These are phyloP conservation scores for Ciconia maguari DNA, from an alignment of 2,113 vertebrate species.

Conservation along the genomic window DNA sequence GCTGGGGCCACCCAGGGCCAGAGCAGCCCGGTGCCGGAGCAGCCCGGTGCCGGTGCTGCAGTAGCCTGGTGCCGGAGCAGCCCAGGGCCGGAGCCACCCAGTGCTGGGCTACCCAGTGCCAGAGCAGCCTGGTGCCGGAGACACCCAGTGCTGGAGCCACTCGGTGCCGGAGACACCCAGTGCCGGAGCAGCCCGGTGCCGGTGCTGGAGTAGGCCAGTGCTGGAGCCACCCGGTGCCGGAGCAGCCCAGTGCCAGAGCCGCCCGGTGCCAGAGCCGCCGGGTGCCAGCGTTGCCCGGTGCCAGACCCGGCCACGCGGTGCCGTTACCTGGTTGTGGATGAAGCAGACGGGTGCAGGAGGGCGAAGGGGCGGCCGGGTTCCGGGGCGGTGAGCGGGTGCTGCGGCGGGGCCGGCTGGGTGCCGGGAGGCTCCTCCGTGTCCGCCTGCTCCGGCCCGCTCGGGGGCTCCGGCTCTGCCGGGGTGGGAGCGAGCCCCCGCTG, in stretches of 20 bases:
- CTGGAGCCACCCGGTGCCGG: too few species aligned
- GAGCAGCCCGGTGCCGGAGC: background rate
- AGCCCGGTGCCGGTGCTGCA: background rate
- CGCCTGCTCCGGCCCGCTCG: background rate
- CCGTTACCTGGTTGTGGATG: conserved; percentile 2
- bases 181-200: background rate
- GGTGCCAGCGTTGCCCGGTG: background rate
- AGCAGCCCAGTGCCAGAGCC: background rate
- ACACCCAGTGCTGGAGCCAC: background rate
- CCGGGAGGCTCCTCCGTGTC: background rate
- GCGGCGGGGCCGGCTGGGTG: background rate
- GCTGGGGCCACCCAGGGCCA: accelerated
- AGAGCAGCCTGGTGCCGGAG: too few species aligned
- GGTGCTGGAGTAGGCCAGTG: too few species aligned
- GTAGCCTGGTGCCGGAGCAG: background rate
- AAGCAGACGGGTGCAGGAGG: background rate
- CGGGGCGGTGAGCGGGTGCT: background rate
- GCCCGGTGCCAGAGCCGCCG: too few species aligned
- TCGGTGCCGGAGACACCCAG: too few species aligned
- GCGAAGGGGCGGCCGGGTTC: background rate
- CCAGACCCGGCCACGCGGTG: background rate
- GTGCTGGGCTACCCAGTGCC: too few species aligned
- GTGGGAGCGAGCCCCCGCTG: too few species aligned
- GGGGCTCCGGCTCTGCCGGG: background rate
- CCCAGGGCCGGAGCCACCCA: background rate